Conservation (phyloP, 2,113 vertebrate species). For the Chionis minor region DNA sequence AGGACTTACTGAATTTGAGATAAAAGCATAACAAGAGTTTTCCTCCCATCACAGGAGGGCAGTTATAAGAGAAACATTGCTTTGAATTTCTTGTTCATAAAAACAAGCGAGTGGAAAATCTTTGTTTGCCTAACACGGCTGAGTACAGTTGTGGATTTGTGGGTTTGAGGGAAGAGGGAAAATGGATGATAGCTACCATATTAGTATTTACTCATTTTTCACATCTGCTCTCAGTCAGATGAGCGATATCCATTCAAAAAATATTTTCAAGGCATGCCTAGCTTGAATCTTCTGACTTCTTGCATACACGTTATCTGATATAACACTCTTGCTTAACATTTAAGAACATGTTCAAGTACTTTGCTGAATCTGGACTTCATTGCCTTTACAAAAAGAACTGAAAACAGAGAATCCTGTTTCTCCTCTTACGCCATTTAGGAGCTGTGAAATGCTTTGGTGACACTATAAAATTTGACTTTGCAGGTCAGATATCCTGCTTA, state of each 20-base stretch:
- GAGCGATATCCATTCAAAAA: neutral
- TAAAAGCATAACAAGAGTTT: neutral
- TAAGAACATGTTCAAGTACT: neutral
- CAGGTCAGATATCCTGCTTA: neutral
- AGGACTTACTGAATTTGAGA: neutral
- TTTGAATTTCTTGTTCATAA: neutral
- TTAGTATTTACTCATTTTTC: neutral
- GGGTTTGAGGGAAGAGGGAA: neutral
- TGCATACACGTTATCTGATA: neutral
- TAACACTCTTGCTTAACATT: neutral
- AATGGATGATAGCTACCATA: neutral
- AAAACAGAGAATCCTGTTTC: neutral
- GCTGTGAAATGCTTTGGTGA: neutral
- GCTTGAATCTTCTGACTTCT: neutral
- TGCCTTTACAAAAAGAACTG: neutral
- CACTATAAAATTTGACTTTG: neutral
- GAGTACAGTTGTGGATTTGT: neutral
- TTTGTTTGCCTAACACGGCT: neutral
- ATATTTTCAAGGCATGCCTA: neutral
- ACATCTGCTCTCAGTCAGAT: neutral
- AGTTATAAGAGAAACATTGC: neutral
- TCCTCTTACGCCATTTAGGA: neutral
- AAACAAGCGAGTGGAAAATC: neutral
- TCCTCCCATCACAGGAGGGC: neutral
- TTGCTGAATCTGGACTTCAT: neutral